Conservation (phyloP, 2,113 vertebrate genomes). For the Phasianus colchicus region DNA sequence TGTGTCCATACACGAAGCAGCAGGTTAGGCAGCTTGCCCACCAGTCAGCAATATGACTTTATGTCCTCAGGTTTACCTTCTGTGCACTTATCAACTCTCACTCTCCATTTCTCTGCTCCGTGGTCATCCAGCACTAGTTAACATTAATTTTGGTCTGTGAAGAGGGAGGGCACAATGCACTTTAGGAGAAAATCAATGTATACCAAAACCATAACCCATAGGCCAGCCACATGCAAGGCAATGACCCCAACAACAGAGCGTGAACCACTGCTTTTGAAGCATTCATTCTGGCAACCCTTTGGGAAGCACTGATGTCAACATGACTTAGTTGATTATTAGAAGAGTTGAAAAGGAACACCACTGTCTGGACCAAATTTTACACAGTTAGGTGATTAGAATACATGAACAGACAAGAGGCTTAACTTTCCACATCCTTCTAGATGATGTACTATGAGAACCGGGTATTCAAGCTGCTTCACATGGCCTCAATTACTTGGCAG, state of each 20-base stretch:
- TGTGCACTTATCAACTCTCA: neutral
- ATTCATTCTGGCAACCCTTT: neutral
- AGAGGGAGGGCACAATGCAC: neutral
- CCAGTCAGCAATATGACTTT: neutral
- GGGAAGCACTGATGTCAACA: neutral
- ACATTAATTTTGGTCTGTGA: neutral
- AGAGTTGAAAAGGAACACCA: neutral
- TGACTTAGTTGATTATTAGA: neutral
- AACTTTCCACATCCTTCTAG: neutral
- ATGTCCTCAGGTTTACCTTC: neutral
- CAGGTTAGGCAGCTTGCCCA: neutral
- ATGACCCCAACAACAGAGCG: rapidly evolving
- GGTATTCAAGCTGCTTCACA: neutral
- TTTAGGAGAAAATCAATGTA: rapidly evolving
- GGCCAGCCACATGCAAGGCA: neutral
- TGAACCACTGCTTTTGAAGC: neutral
- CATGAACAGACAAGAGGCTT: neutral
- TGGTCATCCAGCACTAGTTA: neutral
- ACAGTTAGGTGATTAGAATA: neutral
- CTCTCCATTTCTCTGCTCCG: neutral
- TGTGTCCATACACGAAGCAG: rapidly evolving
- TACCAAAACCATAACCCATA: neutral
- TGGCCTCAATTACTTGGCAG: neutral
- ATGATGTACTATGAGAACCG: neutral
- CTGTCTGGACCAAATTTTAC: neutral